phyloP scores from a whole-genome alignment of 2,888 invertebrate species.

The Lepetodrilus schrolli region DNA sequence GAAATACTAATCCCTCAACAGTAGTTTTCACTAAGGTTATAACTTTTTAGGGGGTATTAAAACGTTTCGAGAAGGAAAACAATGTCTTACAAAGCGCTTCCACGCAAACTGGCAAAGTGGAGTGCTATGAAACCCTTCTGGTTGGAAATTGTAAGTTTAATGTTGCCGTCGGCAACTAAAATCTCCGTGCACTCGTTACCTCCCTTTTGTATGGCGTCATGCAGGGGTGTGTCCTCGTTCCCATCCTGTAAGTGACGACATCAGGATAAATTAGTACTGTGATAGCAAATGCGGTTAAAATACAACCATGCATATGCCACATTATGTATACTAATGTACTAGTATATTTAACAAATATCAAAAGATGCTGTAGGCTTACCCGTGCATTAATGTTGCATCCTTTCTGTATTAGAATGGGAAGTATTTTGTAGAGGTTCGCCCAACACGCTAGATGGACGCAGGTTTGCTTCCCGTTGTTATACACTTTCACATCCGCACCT shows the following conservation, averaged over 20 bases:
- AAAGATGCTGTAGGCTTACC: too few species aligned
- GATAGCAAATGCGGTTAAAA: too few species aligned
- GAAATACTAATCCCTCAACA: too few species aligned
- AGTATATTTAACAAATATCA: too few species aligned
- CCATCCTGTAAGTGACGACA: too few species aligned
- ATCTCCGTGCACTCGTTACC: not conserved
- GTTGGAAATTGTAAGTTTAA: not conserved
- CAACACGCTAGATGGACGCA: conserved; percentile 58
- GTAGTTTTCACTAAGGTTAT: too few species aligned
- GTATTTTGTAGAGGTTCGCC: conserved; percentile 45
- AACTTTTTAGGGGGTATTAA: too few species aligned
- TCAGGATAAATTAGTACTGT: too few species aligned
- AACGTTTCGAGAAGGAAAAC: too few species aligned
- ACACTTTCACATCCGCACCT: conserved; percentile 83
- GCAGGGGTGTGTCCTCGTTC: not conserved
- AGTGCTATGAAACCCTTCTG: not conserved
- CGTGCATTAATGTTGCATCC: conserved; percentile 65
- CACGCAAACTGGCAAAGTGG: not conserved
- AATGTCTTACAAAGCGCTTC: not conserved
- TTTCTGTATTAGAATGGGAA: conserved; percentile 44
- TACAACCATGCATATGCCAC: too few species aligned
- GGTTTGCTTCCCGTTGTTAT: conserved; percentile 78
- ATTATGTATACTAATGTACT: too few species aligned
- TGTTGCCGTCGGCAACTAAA: not conserved
- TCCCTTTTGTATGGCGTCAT: not conserved